These are phyloP conservation scores for Branchinecta lynchi DNA, from an alignment of 1,140 invertebrate genomes.

Conservation along the genomic window DNA sequence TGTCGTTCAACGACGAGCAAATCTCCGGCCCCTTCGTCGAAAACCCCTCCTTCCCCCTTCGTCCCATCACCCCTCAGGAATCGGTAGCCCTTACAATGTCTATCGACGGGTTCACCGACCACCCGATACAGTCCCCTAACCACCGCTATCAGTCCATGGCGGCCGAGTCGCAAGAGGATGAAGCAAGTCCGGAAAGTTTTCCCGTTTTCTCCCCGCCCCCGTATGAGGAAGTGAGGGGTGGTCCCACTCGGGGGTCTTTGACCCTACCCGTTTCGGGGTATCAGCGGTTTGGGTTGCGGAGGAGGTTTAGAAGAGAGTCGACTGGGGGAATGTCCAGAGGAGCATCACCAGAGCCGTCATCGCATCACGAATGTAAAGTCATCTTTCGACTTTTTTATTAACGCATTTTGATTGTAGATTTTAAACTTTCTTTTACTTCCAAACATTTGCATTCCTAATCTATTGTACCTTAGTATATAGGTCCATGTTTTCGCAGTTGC, in stretches of 20 bases:
- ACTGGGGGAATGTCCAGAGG: background rate
- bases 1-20: background rate
- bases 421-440: too few relatives aligned
- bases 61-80: background rate
- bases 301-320: background rate
- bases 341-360: background rate
- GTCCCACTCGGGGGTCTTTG: background rate
- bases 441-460: too few relatives aligned
- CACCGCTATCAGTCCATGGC: conserved; percentile 41
- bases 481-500: too few relatives aligned
- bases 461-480: too few relatives aligned
- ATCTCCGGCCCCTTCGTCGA: background rate
- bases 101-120: conserved; percentile 68
- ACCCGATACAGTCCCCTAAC: conserved; percentile 53
- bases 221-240: conserved; percentile 31
- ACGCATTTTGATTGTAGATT: too few relatives aligned
- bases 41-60: background rate
- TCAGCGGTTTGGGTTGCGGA: background rate
- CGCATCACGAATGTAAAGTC: background rate
- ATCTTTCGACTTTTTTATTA: background rate
- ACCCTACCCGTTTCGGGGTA: background rate
- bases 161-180: conserved; percentile 14
- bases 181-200: conserved; percentile 32
- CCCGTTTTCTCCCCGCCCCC: conserved; percentile 68
- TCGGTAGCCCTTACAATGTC: conserved; percentile 66